Evolutionary conservation across 2,888 invertebrate species (phyloP).

Genomic region (Sarcophaga caerulescens): DNA sequence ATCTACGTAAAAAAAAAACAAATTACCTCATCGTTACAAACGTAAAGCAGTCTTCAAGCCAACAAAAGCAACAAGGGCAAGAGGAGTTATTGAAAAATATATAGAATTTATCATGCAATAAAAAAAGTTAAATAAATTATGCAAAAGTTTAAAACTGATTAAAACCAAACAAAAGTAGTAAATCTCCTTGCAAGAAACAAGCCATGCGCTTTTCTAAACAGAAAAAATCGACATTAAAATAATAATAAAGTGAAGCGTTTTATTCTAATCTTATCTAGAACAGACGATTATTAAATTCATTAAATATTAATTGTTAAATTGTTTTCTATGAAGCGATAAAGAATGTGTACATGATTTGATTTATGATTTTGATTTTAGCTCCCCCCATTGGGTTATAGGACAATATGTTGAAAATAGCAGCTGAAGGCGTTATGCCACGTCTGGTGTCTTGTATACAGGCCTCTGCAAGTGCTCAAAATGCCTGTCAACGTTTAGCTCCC

Average conservation of each 20-base stretch:
- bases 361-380: neutral
- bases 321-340: neutral
- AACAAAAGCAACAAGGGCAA: neutral
- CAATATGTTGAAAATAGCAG: conserved; percentile 76
- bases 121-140: conserved; percentile 15
- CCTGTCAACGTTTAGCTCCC: conserved; percentile 72
- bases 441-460: conserved; percentile 70
- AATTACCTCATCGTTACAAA: conserved; percentile 30
- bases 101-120: neutral
- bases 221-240: neutral
- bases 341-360: neutral
- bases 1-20: neutral
- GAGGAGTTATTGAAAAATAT: neutral
- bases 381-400: neutral
- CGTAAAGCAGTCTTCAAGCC: neutral
- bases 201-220: neutral
- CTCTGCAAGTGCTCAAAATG: conserved; percentile 71
- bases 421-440: conserved; percentile 74
- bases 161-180: neutral
- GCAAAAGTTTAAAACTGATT: neutral
- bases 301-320: neutral
- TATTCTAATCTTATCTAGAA: neutral
- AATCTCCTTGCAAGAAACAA: neutral
- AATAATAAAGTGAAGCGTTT: neutral
- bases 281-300: neutral